Evolutionary conservation across 2,113 vertebrate species (phyloP), one percentile per base, ranked within the genome.

Genomic region (Turdus rufiventris): DNA sequence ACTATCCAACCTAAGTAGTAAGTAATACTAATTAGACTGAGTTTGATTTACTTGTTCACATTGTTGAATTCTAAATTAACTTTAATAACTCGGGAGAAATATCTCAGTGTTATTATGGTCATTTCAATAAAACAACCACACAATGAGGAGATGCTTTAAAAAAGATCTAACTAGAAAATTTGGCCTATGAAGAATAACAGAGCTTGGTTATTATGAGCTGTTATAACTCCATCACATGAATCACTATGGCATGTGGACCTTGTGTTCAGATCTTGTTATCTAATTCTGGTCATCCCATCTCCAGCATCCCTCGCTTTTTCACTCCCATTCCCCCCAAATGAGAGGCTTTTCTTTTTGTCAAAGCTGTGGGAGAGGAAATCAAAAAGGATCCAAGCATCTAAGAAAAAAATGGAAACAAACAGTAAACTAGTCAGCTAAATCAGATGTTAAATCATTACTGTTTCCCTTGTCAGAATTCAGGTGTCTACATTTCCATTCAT

Each of bases 1-100:
- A 23, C 18, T 56, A 56, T 53, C n/a, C 88, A 96, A 84, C 93
- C 56, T 70, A 90, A 90, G 67, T 80, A 74, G 56, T 63, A 93
- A 95, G 94, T 88, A 85, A 91, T 74, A 90, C 78, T 93, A 96
- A 95, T 96, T 95, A 93, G 85, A 68, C 56, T 21, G 83, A 88
- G 85, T 90, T 94, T 94, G 89, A 95, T 92, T 94, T 94, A 92
- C 77, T 85, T 60, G n/a, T 86, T 93, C 85, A 84, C 53, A 53
- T 80, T 88, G 60, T 51, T 84, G 88, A 76, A 90, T 78, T 94
- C 75, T 81, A 94, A 96, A 96, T 96, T 93, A 95, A 91, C 90
- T 95, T 88, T 84, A 91, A 93, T 87, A 95, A 85, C 91, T 89
- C 8, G 3, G 45, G 85, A 96, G 90, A 91, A 95, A 95, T 95